These are phyloP conservation scores for Aethes cnicana DNA, from an alignment of 2,888 invertebrate species.

Conservation along the genomic window DNA sequence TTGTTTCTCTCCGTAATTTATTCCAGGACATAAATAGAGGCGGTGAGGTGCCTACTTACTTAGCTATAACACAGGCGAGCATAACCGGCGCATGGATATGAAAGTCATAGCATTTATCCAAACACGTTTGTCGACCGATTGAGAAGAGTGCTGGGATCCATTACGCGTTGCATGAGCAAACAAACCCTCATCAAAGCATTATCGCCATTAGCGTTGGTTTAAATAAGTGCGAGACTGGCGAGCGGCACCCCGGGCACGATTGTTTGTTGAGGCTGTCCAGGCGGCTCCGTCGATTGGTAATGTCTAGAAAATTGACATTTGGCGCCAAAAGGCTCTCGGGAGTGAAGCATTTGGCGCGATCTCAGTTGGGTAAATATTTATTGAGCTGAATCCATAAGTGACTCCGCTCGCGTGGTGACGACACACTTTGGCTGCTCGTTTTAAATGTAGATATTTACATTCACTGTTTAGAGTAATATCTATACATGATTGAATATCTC, in stretches of 20 bases:
- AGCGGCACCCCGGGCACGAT: slow-evolving; percentile 32
- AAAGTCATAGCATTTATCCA: slow-evolving; percentile 73
- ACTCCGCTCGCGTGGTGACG: slow-evolving; percentile 35
- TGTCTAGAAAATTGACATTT: slow-evolving; percentile 73
- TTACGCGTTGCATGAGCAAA: slow-evolving; percentile 67
- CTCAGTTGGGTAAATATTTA: slow-evolving; percentile 64
- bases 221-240: slow-evolving; percentile 47
- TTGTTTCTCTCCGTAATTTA: slow-evolving; percentile 28
- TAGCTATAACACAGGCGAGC: slow-evolving; percentile 29
- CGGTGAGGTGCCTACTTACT: slow-evolving; percentile 26
- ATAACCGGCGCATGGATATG: slow-evolving; percentile 51
- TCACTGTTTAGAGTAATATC: slow-evolving; percentile 13
- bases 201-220: slow-evolving; percentile 46
- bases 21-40: slow-evolving; percentile 31
- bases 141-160: slow-evolving; percentile 72
- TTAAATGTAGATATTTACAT: slow-evolving; percentile 5
- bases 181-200: slow-evolving; percentile 53
- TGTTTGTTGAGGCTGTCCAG: slow-evolving; percentile 51
- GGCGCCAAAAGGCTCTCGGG: slow-evolving; percentile 61
- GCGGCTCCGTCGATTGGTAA: slow-evolving; percentile 56
- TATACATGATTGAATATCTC: slow-evolving; percentile 10
- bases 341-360: slow-evolving; percentile 61
- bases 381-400: slow-evolving; percentile 55
- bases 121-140: slow-evolving; percentile 73
- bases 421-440: slow-evolving; percentile 7